These are phyloP conservation scores for Chiloscyllium plagiosum DNA, from an alignment of 2,113 vertebrate species.

Conservation along the genomic window DNA sequence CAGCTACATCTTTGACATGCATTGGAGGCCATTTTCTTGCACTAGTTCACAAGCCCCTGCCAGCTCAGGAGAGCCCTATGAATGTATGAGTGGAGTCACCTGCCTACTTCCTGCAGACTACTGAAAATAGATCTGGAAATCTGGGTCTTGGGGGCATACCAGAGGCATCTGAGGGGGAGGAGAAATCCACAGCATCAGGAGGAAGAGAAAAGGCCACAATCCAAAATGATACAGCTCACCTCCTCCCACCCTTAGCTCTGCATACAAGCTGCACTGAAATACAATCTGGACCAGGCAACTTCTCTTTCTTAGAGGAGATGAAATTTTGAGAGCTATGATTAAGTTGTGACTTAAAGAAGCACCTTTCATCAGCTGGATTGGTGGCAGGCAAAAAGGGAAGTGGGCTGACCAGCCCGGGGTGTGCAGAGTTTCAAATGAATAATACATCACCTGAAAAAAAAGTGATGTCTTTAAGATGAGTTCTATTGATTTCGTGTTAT, in stretches of 20 bases:
- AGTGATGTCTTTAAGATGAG: neutral
- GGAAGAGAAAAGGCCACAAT: neutral
- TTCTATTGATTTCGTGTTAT: slow-evolving; percentile 27
- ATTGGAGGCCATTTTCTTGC: neutral
- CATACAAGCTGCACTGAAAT: neutral
- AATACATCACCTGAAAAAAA: neutral
- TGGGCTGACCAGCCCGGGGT: neutral
- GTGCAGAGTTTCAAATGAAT: neutral
- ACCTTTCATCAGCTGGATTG: neutral
- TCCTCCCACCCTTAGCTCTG: neutral
- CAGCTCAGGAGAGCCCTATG: neutral
- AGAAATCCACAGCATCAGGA: neutral
- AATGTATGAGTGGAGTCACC: neutral
- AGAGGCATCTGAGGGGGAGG: neutral
- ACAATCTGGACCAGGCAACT: neutral
- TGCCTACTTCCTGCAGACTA: neutral
- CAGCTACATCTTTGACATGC: neutral
- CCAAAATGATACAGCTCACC: neutral
- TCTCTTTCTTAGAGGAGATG: neutral
- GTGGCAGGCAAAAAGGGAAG: neutral
- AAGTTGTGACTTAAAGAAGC: neutral
- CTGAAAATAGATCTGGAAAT: neutral
- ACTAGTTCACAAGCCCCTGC: too few species aligned
- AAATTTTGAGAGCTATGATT: neutral
- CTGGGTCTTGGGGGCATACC: neutral